Conservation (phyloP, 2,797 vertebrate genomes). For the Parambassis ranga region DNA sequence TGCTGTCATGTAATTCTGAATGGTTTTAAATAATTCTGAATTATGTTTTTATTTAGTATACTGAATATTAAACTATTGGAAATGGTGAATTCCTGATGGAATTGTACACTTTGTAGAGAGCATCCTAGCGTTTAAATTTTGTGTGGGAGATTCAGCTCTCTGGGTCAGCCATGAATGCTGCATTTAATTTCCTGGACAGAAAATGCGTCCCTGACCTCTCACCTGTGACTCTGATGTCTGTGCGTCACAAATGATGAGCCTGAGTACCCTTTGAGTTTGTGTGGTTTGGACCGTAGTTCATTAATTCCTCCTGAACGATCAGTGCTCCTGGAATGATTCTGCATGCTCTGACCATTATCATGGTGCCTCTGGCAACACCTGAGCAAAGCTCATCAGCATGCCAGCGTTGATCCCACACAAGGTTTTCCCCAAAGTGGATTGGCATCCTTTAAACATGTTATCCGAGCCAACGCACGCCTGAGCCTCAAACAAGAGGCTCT, state of each 20-base stretch:
- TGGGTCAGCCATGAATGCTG: constrained; percentile 22
- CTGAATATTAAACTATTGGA: constrained; percentile 18
- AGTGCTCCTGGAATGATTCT: constrained; percentile 50
- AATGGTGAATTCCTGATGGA: background rate
- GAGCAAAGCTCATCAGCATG: constrained; percentile 74
- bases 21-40: constrained; percentile 54
- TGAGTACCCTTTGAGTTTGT: background rate
- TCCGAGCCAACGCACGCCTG: constrained; percentile 36
- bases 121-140: constrained; percentile 1
- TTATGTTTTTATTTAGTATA: constrained; percentile 32
- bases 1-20: constrained; percentile 55
- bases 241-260: background rate
- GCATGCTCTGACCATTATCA: constrained; percentile 74
- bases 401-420: constrained; percentile 56
- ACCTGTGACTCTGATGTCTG: constrained; percentile 36
- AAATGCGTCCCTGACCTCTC: constrained; percentile 28
- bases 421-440: constrained; percentile 51
- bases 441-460: constrained; percentile 67
- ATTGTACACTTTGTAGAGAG: background rate
- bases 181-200: constrained; percentile 58
- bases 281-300: constrained; percentile 16
- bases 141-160: background rate
- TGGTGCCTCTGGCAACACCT: constrained; percentile 75
- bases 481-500: constrained; percentile 44
- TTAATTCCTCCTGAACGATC: constrained; percentile 49